A percentile compares a stretch with the other conserved stretches of the same genome.
Conservation (phyloP, 2,797 vertebrate genomes). For the Sternarchorhynchus goeldii region DNA sequence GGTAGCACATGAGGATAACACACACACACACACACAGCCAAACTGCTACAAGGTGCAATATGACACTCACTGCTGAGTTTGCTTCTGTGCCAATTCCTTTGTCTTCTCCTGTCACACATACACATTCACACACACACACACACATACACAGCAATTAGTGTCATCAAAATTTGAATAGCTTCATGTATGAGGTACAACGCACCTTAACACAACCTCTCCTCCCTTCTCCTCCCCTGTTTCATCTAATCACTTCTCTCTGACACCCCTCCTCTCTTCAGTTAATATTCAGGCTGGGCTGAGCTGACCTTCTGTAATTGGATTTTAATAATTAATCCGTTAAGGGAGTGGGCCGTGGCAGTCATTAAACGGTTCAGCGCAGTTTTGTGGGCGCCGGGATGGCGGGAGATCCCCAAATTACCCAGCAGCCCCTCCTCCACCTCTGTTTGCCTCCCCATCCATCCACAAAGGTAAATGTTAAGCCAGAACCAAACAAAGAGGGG, state of each 20-base stretch:
- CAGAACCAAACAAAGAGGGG: slow-evolving; percentile 32
- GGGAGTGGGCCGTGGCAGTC: slow-evolving; percentile 3
- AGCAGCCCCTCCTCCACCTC: slow-evolving; percentile 2
- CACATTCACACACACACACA: slow-evolving; percentile 46
- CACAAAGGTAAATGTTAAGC: slow-evolving; percentile 36
- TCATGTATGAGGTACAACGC: slow-evolving; percentile 58
- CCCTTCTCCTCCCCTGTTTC: not conserved
- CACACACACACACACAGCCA: slow-evolving; percentile 31
- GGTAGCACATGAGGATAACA: slow-evolving; percentile 14
- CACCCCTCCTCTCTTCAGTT: slow-evolving; percentile 4
- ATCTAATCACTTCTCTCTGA: not conserved
- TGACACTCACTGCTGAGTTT: slow-evolving; percentile 93
- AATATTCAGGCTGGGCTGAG: slow-evolving; percentile 37
- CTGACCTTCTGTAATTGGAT: slow-evolving; percentile 56
- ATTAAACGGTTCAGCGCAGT: slow-evolving; percentile 42
- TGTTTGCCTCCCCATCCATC: slow-evolving; percentile 12
- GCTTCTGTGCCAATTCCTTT: slow-evolving; percentile 94
- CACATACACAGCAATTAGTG: slow-evolving; percentile 61
- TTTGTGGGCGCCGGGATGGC: not conserved
- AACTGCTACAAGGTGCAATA: slow-evolving; percentile 60
- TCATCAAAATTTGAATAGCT: slow-evolving; percentile 73
- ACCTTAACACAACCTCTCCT: not conserved
- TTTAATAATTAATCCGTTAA: slow-evolving; percentile 57
- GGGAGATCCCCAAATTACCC: slow-evolving; percentile 25
- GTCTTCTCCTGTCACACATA: slow-evolving; percentile 86